Evolutionary conservation across 2,888 invertebrate genomes (phyloP).

Genomic region (Volucella inflata): DNA sequence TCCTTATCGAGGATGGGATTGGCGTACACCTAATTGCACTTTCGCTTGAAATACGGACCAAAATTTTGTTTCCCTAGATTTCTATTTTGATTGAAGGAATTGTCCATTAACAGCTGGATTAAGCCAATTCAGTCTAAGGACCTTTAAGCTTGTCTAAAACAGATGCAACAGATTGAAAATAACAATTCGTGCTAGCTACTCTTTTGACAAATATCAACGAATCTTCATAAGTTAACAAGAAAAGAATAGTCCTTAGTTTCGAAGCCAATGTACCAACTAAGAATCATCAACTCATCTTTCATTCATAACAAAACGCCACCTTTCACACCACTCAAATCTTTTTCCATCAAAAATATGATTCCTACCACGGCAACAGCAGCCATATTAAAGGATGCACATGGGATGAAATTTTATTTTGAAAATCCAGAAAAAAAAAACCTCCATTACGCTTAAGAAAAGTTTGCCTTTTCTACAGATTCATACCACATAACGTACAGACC

Average conservation of each 20-base stretch:
- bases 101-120: no score
- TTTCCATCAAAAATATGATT: constrained; percentile 30
- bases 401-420: not conserved
- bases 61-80: no score
- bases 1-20: no score
- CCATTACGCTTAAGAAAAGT: constrained; percentile 35
- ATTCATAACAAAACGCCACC: not conserved
- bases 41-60: no score
- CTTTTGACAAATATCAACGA: no score
- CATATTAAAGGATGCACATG: constrained; percentile 28
- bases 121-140: no score
- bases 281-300: not conserved
- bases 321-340: constrained; percentile 5
- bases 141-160: no score
- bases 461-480: constrained; percentile 38
- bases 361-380: constrained; percentile 1
- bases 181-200: no score
- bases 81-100: no score
- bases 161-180: no score
- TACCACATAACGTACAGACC: not conserved
- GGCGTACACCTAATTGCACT: no score
- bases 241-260: not conserved
- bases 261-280: not conserved
- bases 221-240: not conserved
- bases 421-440: not conserved